Conservation (phyloP, 2,888 invertebrate genomes). For the Agrilus cyanescens region DNA sequence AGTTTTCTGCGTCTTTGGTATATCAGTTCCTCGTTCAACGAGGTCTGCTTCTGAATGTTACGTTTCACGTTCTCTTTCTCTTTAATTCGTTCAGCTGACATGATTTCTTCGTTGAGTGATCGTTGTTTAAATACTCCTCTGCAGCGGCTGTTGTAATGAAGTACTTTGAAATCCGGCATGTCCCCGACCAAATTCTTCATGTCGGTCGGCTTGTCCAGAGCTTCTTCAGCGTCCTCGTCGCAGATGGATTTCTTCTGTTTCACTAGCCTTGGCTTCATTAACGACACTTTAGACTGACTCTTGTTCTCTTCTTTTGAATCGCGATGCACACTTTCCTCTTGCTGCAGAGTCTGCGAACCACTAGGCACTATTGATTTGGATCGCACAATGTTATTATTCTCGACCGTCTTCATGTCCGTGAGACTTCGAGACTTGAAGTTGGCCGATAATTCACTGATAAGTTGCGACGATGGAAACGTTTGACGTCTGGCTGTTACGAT, state of each 20-base stretch:
- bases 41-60: slow-evolving; percentile 81
- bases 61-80: slow-evolving; percentile 73
- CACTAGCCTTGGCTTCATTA: slow-evolving; percentile 56
- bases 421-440: slow-evolving; percentile 73
- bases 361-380: slow-evolving; percentile 68
- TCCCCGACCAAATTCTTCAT: slow-evolving; percentile 54
- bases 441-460: slow-evolving; percentile 32
- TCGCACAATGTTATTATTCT: slow-evolving; percentile 57
- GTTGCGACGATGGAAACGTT: slow-evolving; percentile 39
- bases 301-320: slow-evolving; percentile 11
- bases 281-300: slow-evolving; percentile 20
- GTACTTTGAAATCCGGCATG: slow-evolving; percentile 53
- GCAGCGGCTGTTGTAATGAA: slow-evolving; percentile 35
- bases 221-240: slow-evolving; percentile 57
- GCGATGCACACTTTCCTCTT: slow-evolving; percentile 7
- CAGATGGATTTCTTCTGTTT: slow-evolving; percentile 80
- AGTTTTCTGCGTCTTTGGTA: slow-evolving; percentile 54
- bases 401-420: slow-evolving; percentile 68
- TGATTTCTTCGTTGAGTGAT: slow-evolving; percentile 79
- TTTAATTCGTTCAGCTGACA: slow-evolving; percentile 72
- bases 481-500: slow-evolving; percentile 37
- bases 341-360: slow-evolving; percentile 26
- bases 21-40: slow-evolving; percentile 76
- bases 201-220: slow-evolving; percentile 54
- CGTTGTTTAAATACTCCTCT: slow-evolving; percentile 67